Conservation (phyloP, 2,797 vertebrate species). For the Benthosema pterotum region DNA sequence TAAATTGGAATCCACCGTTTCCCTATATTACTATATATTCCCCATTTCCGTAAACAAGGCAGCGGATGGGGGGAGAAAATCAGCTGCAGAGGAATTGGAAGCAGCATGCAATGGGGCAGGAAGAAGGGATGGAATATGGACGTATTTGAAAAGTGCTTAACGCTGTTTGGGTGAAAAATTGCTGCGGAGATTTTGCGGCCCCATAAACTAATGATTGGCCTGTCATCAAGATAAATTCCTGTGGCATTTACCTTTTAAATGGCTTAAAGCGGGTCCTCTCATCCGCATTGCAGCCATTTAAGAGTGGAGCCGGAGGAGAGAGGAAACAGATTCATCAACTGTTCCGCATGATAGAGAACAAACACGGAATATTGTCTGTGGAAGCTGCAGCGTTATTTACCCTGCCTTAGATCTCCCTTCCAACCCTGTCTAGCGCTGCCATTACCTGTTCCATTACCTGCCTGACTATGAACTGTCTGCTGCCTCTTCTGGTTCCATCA, state of each 20-base stretch:
- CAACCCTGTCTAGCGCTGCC: too few relatives aligned
- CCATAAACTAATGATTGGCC: constrained; percentile 38
- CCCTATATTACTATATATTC: constrained; percentile 3
- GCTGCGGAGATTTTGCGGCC: constrained; percentile 20
- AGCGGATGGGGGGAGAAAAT: neutral
- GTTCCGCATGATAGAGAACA: neutral
- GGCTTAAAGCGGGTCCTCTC: constrained; percentile 11
- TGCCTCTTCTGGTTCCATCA: too few relatives aligned
- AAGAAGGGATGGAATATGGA: too few relatives aligned
- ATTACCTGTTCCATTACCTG: too few relatives aligned
- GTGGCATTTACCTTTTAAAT: constrained; percentile 45
- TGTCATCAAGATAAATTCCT: constrained; percentile 54
- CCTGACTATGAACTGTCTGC: too few relatives aligned
- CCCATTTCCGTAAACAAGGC: neutral
- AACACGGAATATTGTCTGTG: too few relatives aligned
- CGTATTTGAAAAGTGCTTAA: neutral
- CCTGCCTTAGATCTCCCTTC: too few relatives aligned
- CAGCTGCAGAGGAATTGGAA: neutral
- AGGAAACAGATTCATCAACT: too few relatives aligned
- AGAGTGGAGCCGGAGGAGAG: neutral
- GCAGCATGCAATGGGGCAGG: neutral
- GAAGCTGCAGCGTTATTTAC: too few relatives aligned
- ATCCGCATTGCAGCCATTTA: neutral
- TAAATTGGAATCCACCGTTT: constrained; percentile 31
- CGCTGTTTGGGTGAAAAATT: neutral